These are phyloP conservation scores for Pammene aurita DNA, from an alignment of 2,888 invertebrate genomes.

Conservation along the genomic window DNA sequence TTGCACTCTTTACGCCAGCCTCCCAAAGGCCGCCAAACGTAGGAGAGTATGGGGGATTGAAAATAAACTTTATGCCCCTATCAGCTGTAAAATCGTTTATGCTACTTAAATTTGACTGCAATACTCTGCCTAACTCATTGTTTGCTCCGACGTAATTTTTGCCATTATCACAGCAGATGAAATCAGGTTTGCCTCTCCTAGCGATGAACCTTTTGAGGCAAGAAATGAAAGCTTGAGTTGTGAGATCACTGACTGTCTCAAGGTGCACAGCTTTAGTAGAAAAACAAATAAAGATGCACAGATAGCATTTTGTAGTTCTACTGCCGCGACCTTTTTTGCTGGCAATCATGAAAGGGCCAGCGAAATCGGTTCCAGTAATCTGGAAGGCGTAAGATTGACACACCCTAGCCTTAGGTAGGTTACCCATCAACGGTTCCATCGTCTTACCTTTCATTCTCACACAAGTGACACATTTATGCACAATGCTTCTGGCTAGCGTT, in stretches of 20 bases:
- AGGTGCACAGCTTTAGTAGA: constrained; percentile 40
- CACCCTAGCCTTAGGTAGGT: constrained; percentile 38
- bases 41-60: constrained; percentile 42
- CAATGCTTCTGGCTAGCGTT: too few species aligned
- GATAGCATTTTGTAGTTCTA: constrained; percentile 43
- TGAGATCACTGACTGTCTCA: constrained; percentile 43
- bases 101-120: constrained; percentile 31
- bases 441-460: constrained; percentile 23
- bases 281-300: constrained; percentile 44
- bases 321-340: constrained; percentile 39
- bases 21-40: constrained; percentile 42
- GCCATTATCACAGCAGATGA: constrained; percentile 44
- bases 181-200: constrained; percentile 42
- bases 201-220: constrained; percentile 43
- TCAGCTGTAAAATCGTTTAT: constrained; percentile 36
- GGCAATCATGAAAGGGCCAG: constrained; percentile 43
- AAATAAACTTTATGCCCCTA: constrained; percentile 43
- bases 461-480: neutral
- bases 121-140: constrained; percentile 43
- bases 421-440: constrained; percentile 40
- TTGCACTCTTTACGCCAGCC: constrained; percentile 39
- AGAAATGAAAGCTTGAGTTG: constrained; percentile 39
- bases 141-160: constrained; percentile 45
- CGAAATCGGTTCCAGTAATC: constrained; percentile 41
- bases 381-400: constrained; percentile 35